A percentile compares a stretch with the other conserved stretches of the same genome.
phyloP scores from a whole-genome alignment of 2,888 invertebrate species.

The Sminthurinus aureus region DNA sequence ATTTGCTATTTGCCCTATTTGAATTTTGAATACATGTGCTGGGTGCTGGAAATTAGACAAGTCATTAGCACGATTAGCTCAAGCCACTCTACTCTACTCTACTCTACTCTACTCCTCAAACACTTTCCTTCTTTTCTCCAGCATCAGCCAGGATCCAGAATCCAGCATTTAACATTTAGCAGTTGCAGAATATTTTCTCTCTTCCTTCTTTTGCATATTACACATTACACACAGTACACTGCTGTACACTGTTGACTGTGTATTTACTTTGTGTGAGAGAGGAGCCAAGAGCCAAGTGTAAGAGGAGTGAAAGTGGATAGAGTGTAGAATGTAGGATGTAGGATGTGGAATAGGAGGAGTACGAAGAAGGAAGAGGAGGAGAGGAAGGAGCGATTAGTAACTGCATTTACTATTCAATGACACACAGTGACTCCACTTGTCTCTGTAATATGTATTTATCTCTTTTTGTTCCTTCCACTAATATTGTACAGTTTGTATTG shows the following conservation, averaged over 20 bases:
- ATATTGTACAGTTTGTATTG: not conserved
- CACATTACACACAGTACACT: not conserved
- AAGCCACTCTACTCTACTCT: not conserved
- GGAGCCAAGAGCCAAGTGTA: too few relatives aligned
- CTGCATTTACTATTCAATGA: not conserved
- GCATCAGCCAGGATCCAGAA: too few relatives aligned
- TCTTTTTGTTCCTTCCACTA: not conserved
- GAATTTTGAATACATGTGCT: too few relatives aligned
- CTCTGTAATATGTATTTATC: not conserved
- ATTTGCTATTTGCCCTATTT: not conserved
- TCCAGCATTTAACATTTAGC: too few relatives aligned
- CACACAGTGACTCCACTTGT: not conserved
- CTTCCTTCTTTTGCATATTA: not conserved
- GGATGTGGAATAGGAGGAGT: too few relatives aligned
- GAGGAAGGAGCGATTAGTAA: not conserved
- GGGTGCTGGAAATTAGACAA: conserved; percentile 3
- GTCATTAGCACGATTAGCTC: conserved; percentile 30
- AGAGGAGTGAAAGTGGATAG: too few relatives aligned
- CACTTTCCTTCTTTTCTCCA: too few relatives aligned
- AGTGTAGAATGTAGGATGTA: too few relatives aligned
- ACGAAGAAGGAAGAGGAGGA: not conserved
- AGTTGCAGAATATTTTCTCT: not conserved
- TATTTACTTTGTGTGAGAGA: too few relatives aligned
- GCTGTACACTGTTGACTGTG: not conserved
- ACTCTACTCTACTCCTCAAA: not conserved